Evolutionary conservation across 2,113 vertebrate species (phyloP).

Genomic region (Tinamus guttatus): DNA sequence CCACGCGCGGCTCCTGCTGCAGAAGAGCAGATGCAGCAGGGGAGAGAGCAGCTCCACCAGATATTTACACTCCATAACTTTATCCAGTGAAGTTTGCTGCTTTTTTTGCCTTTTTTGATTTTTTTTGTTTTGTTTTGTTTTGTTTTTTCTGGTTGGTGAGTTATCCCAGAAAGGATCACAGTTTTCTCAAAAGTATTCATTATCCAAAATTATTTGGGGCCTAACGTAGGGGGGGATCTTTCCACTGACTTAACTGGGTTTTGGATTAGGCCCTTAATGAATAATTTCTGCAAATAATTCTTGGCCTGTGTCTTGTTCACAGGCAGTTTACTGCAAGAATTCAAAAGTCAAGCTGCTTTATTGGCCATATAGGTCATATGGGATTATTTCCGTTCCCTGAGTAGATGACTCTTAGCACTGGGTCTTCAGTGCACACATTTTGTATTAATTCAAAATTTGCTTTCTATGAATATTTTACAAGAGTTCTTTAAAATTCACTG

Average conservation of each 20-base stretch:
- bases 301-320: constrained; percentile 69
- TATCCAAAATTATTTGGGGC: constrained; percentile 69
- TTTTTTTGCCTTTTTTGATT: not conserved
- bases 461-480: constrained; percentile 75
- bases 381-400: constrained; percentile 67
- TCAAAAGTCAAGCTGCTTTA: constrained; percentile 72
- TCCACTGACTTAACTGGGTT: constrained; percentile 64
- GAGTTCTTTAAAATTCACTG: constrained; percentile 60
- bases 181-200: constrained; percentile 72
- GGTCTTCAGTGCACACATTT: constrained; percentile 58
- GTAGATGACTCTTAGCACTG: constrained; percentile 58
- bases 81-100: not conserved
- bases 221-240: constrained; percentile 47
- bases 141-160: constrained; percentile 11
- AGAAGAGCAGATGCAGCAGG: not conserved
- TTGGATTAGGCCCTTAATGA: constrained; percentile 71
- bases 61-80: constrained; percentile 5
- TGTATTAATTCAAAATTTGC: constrained; percentile 72
- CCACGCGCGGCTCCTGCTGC: not conserved
- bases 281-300: constrained; percentile 74
- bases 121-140: no score
- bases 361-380: constrained; percentile 61
- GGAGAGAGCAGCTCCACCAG: not conserved
- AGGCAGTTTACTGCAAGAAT: constrained; percentile 74
- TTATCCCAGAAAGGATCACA: constrained; percentile 44